Conservation (phyloP, 2,113 vertebrate species). For the Barbus barbus region DNA sequence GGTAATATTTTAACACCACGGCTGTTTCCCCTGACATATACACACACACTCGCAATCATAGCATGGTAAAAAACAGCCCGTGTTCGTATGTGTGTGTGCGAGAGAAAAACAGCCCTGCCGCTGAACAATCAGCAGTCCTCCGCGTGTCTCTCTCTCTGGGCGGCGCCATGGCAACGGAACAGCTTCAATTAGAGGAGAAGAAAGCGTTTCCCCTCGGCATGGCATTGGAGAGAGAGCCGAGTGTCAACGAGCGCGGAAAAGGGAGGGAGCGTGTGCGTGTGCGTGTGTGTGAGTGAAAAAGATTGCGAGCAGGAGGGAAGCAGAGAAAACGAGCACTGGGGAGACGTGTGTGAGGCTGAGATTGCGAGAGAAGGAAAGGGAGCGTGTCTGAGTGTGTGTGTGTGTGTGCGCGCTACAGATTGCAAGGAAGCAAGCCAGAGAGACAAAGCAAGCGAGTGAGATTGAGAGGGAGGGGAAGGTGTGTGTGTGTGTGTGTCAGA, state of each 20-base stretch:
- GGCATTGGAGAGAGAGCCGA: conserved; percentile 51
- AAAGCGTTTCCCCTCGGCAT: conserved; percentile 61
- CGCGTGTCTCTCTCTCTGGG: conserved; percentile 51
- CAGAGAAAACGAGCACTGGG: conserved; percentile 49
- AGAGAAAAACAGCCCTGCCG: conserved; percentile 47
- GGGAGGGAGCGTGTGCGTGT: conserved; percentile 29
- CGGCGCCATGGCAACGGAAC: conserved; percentile 65
- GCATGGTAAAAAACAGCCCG: conserved; percentile 37
- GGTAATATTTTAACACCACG: conserved; percentile 34
- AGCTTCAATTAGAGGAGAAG: conserved; percentile 65
- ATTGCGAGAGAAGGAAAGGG: conserved; percentile 35
- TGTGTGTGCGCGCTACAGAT: conserved; percentile 40
- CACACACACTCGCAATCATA: conserved; percentile 47
- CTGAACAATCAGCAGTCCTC: conserved; percentile 59
- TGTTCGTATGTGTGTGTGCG: conserved; percentile 48
- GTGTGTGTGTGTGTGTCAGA: conserved; percentile 16
- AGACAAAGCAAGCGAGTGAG: conserved; percentile 43
- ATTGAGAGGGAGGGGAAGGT: conserved; percentile 35
- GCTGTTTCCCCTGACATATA: conserved; percentile 30
- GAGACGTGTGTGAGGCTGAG: conserved; percentile 41
- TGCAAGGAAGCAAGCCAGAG: conserved; percentile 49
- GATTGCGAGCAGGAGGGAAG: conserved; percentile 46
- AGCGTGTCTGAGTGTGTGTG: conserved; percentile 37
- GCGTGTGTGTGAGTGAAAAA: conserved; percentile 23
- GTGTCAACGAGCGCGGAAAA: conserved; percentile 54